A percentile compares a stretch with the other conserved stretches of the same genome.
Evolutionary conservation across 2,888 invertebrate species (phyloP).

Genomic region (Cerastis rubricosa): DNA sequence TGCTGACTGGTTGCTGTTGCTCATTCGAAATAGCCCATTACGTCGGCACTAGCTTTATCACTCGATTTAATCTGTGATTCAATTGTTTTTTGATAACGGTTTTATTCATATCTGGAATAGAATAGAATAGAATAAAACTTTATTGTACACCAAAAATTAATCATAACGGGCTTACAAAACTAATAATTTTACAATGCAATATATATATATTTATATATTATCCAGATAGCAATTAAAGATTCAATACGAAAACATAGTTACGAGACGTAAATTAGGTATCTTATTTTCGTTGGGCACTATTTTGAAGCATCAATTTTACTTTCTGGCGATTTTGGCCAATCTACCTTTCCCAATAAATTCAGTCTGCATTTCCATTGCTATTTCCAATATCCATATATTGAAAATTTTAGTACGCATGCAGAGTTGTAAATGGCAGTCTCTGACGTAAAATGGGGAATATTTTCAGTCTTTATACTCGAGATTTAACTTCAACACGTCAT

Average conservation of each 20-base stretch:
- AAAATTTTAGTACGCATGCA: background rate
- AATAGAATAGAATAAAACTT: too few relatives aligned
- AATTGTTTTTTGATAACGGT: slow-evolving; percentile 6
- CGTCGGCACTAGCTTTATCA: slow-evolving; percentile 58
- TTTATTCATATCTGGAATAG: background rate
- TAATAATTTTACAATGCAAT: too few relatives aligned
- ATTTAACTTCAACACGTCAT: slow-evolving; percentile 39
- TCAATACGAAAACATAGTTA: background rate
- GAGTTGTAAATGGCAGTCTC: background rate
- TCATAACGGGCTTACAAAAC: too few relatives aligned
- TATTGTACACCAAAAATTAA: too few relatives aligned
- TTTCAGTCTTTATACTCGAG: slow-evolving; percentile 19
- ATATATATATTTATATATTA: too few relatives aligned
- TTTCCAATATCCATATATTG: slow-evolving; percentile 33
- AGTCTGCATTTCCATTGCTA: slow-evolving; percentile 2
- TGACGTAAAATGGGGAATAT: background rate
- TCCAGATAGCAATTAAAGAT: background rate
- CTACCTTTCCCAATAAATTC: background rate
- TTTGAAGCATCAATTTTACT: slow-evolving; percentile 9
- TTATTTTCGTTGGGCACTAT: background rate
- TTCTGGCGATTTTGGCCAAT: background rate
- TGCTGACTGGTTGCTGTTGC: slow-evolving; percentile 57
- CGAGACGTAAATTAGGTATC: background rate
- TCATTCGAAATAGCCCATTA: slow-evolving; percentile 69
- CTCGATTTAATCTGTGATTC: slow-evolving; percentile 40